Conservation (phyloP, 2,888 invertebrate species). For the Agapostemon virescens region DNA sequence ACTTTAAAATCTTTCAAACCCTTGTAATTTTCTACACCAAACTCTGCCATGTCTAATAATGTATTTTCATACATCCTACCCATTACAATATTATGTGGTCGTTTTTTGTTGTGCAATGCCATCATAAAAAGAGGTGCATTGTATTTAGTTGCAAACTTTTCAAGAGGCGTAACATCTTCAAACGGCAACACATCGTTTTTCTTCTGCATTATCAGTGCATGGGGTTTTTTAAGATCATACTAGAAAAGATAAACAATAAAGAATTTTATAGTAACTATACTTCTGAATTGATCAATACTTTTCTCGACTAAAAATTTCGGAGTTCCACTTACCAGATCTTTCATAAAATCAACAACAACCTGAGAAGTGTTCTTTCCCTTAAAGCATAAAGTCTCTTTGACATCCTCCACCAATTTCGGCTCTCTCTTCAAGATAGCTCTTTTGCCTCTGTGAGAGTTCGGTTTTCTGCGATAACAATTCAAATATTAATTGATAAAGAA, state of each 20-base stretch:
- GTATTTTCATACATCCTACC: constrained; percentile 95
- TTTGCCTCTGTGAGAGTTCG: constrained; percentile 93
- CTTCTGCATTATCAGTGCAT: constrained; percentile 87
- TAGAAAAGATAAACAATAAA: constrained; percentile 71
- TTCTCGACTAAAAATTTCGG: background rate
- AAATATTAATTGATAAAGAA: background rate
- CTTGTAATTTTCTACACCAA: constrained; percentile 92
- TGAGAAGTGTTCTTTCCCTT: constrained; percentile 92
- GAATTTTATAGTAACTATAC: background rate
- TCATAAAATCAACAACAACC: constrained; percentile 86
- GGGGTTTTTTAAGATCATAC: constrained; percentile 92
- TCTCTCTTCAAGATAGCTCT: constrained; percentile 90
- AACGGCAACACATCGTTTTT: constrained; percentile 96
- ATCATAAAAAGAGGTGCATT: constrained; percentile 95
- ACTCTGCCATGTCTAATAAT: constrained; percentile 97
- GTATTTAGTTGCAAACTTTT: constrained; percentile 89
- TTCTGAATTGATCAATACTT: background rate
- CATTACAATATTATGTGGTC: constrained; percentile 94
- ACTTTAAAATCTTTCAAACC: constrained; percentile 90
- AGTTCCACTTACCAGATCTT: constrained; percentile 86
- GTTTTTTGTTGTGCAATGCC: constrained; percentile 95
- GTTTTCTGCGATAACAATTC: constrained; percentile 85
- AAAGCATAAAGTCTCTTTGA: constrained; percentile 91
- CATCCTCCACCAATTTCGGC: constrained; percentile 93
- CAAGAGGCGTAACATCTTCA: constrained; percentile 92